Evolutionary conservation across 2,888 invertebrate genomes (phyloP).

Genomic region (Chymomyza procnemis): DNA sequence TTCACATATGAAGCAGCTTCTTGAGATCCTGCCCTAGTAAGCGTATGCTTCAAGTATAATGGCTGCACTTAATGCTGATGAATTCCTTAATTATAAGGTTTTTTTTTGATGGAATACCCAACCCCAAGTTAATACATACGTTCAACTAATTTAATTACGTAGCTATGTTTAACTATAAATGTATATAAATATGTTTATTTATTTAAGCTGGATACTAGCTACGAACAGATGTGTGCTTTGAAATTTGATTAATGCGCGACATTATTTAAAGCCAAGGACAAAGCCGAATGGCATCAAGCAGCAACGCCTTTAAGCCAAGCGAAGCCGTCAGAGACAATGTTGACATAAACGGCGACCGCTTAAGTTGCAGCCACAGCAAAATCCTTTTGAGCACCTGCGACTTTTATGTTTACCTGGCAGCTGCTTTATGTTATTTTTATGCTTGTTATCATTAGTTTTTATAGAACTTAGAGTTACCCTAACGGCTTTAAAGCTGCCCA

Average conservation of each 20-base stretch:
- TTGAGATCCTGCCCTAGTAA: constrained; percentile 3
- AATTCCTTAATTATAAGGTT: constrained; percentile 66
- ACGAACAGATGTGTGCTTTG: constrained; percentile 16
- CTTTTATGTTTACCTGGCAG: not conserved
- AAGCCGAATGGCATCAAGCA: not conserved
- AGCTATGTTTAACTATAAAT: not conserved
- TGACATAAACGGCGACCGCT: not conserved
- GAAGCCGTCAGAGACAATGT: not conserved
- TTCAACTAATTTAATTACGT: not conserved
- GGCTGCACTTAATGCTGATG: constrained; percentile 65
- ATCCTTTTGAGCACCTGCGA: not conserved
- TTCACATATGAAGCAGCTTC: not conserved
- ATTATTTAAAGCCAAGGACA: constrained; percentile 33
- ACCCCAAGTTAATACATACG: not conserved
- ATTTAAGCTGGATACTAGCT: not conserved
- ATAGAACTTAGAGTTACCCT: not conserved
- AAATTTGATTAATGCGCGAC: constrained; percentile 49
- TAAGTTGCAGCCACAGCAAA: not conserved
- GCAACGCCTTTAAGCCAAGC: not conserved
- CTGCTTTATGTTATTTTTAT: constrained; percentile 23
- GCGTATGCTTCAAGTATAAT: constrained; percentile 47
- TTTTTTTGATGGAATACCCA: constrained; percentile 40
- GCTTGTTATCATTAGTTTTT: constrained; percentile 19
- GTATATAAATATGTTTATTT: not conserved
- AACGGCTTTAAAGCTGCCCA: not conserved